Evolutionary conservation across 2,888 invertebrate species (phyloP).

Genomic region (Drosophila kokeensis): DNA sequence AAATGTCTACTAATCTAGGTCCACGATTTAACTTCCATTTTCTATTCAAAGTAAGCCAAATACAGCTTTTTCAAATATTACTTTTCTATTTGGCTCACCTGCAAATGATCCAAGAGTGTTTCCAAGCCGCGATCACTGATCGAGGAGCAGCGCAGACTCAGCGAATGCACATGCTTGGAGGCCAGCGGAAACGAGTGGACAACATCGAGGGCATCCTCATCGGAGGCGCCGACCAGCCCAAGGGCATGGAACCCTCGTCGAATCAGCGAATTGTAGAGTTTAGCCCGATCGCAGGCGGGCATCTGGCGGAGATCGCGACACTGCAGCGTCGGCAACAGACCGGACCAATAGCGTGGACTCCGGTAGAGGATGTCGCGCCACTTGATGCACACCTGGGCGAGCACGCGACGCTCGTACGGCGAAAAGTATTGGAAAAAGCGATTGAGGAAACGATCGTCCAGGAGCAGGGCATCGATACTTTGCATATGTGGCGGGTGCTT

Average conservation of each 20-base stretch:
- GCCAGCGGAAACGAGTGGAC: constrained; percentile 93
- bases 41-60: background rate
- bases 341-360: constrained; percentile 94
- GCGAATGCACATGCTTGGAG: constrained; percentile 92
- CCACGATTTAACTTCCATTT: background rate
- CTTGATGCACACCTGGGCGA: constrained; percentile 93
- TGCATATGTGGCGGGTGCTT: constrained; percentile 87
- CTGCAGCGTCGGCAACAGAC: constrained; percentile 93
- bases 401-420: constrained; percentile 90
- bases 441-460: constrained; percentile 93
- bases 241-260: constrained; percentile 94
- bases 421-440: constrained; percentile 94
- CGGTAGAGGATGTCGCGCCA: constrained; percentile 96
- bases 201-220: constrained; percentile 95
- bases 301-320: constrained; percentile 92
- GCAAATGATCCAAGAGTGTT: constrained; percentile 93
- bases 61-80: background rate
- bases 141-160: constrained; percentile 94
- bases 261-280: constrained; percentile 92
- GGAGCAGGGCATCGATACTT: constrained; percentile 91
- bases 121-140: constrained; percentile 96
- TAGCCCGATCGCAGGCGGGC: constrained; percentile 86
- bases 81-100: constrained; percentile 86
- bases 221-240: constrained; percentile 93
- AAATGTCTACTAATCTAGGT: background rate